Evolutionary conservation across 1,140 invertebrate genomes (phyloP).

Genomic region (Ips nitidus): DNA sequence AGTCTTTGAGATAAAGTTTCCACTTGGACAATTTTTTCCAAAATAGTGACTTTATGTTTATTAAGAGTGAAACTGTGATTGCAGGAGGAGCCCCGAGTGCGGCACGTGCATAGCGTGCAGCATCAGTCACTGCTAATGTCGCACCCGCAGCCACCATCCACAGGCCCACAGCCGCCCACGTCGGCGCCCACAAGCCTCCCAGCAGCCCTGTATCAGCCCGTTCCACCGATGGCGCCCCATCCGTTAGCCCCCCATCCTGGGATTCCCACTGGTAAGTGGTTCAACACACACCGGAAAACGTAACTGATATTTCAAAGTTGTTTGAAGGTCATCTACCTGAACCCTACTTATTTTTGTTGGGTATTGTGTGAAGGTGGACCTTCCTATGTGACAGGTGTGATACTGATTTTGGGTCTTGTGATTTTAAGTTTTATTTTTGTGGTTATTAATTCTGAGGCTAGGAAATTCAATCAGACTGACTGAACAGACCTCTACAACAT

Average conservation of each 20-base stretch:
- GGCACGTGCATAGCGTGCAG: conserved; percentile 59
- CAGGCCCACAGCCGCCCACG: conserved; percentile 42
- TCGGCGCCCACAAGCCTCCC: conserved; percentile 44
- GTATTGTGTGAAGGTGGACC: too few relatives aligned
- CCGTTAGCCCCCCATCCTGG: conserved; percentile 38
- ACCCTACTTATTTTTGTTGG: too few relatives aligned
- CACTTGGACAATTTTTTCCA: too few relatives aligned
- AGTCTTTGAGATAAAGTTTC: too few relatives aligned
- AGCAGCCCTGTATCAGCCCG: conserved; percentile 40
- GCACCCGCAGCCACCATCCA: conserved; percentile 50
- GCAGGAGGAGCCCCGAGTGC: conserved; percentile 53
- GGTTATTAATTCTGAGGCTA: too few relatives aligned
- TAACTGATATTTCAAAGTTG: background rate
- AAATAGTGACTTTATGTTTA: too few relatives aligned
- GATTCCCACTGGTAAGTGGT: conserved; percentile 31
- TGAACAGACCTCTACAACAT: too few relatives aligned
- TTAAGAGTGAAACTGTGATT: background rate
- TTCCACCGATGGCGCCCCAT: conserved; percentile 48
- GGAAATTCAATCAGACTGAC: too few relatives aligned
- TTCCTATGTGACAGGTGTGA: too few relatives aligned
- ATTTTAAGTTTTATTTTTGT: too few relatives aligned
- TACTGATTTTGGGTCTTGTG: too few relatives aligned
- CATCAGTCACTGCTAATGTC: conserved; percentile 58
- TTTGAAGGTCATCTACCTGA: too few relatives aligned
- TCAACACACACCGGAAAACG: background rate